These are phyloP conservation scores for Brachyistius frenatus DNA, from an alignment of 2,113 vertebrate species.

Conservation along the genomic window DNA sequence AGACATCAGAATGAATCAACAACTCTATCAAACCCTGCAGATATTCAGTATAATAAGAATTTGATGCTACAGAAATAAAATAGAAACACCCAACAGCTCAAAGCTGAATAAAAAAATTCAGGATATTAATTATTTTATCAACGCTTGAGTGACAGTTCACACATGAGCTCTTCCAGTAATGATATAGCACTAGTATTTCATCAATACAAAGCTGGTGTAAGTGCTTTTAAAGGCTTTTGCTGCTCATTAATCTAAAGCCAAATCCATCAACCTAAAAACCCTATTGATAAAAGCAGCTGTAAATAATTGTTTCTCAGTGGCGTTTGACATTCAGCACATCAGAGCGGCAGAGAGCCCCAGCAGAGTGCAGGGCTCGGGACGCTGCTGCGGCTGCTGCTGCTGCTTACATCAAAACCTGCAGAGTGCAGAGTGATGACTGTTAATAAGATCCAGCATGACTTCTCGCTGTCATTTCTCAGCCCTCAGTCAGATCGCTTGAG, in stretches of 20 bases:
- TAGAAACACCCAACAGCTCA: slow-evolving; percentile 27
- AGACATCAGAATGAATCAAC: slow-evolving; percentile 47
- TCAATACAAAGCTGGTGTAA: slow-evolving; percentile 61
- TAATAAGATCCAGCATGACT: slow-evolving; percentile 71
- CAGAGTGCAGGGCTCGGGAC: slow-evolving; percentile 20
- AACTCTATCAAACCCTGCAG: slow-evolving; percentile 27
- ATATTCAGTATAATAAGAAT: slow-evolving; percentile 38
- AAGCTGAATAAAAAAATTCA: slow-evolving; percentile 29
- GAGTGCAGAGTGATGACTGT: slow-evolving; percentile 33
- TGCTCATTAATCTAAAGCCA: slow-evolving; percentile 70
- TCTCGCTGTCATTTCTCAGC: slow-evolving; percentile 64
- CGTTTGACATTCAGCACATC: slow-evolving; percentile 62
- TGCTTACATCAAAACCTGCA: slow-evolving; percentile 50
- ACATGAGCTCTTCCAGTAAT: slow-evolving; percentile 47
- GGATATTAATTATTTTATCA: slow-evolving; percentile 66
- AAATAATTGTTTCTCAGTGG: slow-evolving; percentile 70
- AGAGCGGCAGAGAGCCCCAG: slow-evolving; percentile 34
- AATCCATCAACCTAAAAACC: slow-evolving; percentile 60
- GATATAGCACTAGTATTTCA: slow-evolving; percentile 41
- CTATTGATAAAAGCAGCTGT: slow-evolving; percentile 64
- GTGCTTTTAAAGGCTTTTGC: slow-evolving; percentile 69
- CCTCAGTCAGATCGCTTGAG: slow-evolving; percentile 62
- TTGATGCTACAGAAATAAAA: slow-evolving; percentile 41
- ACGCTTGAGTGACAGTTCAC: slow-evolving; percentile 65
- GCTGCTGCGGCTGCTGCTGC: not conserved